Evolutionary conservation across 2,797 vertebrate genomes (phyloP), one percentile per base, ranked within the genome.

Genomic region (Sebastes steindachneri): DNA sequence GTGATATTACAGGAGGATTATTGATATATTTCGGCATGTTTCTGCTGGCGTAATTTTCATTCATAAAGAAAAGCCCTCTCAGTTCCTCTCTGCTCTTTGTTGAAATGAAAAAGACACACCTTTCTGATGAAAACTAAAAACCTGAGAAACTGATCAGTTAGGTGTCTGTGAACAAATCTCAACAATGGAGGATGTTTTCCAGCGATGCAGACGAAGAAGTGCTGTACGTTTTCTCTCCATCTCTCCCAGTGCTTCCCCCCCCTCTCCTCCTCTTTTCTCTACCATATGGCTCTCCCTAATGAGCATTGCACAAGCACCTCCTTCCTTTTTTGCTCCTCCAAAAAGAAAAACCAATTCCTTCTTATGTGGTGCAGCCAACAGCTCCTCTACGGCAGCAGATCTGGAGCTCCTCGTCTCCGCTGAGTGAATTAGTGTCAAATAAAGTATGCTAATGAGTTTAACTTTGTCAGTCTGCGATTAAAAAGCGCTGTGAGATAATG

Each of bases 221-320:
- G 25, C 57, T 1, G 9, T 28, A 75, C 59, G 71, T 72, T 84
- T 68, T 66, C 37, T 5, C 66, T 82, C 73, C 69, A 63, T 81
- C 73, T 48, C 48, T 71, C 74, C 58, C 41, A 3, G 28, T 28
- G 11, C 23, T 69, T 55, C 55, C 4, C 41, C 59, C 59, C n/a
- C 45, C 58, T 37, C 63, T 79, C 58, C 45, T 70, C 59, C 73
- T 68, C 78, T 75, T 63, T 9, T 73, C 74, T 84, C 73, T 73
- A 85, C 90, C 93, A 93, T 93, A 93, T 93, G 93, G 93, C 88
- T 89, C 79, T 85, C 80, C 74, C 91, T 94, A 93, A 94, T 94
- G 92, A 94, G 91, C 74, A 37, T 57, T 68, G 75, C 83, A 78
- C 79, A 84, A 64, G 75, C 73, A 82, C 78, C 76, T 80, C 79